A percentile compares a stretch with the other conserved stretches of the same genome.
These are phyloP conservation scores for Agrilus mali DNA, from an alignment of 2,888 invertebrate species.

Conservation along the genomic window DNA sequence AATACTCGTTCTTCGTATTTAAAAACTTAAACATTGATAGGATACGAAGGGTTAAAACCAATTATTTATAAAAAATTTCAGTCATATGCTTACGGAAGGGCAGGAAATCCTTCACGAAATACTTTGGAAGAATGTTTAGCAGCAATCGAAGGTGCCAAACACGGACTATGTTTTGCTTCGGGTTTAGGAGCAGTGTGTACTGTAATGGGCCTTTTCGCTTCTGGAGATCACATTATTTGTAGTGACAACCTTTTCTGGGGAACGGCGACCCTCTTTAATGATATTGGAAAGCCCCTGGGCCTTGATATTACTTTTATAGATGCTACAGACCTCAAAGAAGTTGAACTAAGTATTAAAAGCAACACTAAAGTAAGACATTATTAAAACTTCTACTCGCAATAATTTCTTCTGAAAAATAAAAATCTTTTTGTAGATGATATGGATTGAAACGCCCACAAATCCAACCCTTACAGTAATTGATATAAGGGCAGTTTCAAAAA, in stretches of 20 bases:
- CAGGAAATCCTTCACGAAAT: conserved; percentile 88
- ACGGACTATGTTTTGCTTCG: conserved; percentile 74
- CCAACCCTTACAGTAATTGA: conserved; percentile 85
- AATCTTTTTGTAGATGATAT: conserved; percentile 53
- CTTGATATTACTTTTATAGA: conserved; percentile 69
- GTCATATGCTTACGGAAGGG: conserved; percentile 86
- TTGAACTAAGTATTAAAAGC: conserved; percentile 57
- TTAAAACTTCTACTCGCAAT: too few species aligned
- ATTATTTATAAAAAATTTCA: conserved; percentile 37
- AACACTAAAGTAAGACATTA: conserved; percentile 65
- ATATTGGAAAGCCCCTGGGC: conserved; percentile 46
- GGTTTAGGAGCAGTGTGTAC: conserved; percentile 81
- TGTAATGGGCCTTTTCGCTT: conserved; percentile 57
- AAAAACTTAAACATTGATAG: too few species aligned
- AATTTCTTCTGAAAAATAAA: not conserved
- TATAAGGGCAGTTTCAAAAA: conserved; percentile 56
- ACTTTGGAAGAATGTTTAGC: conserved; percentile 84
- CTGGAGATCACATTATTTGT: conserved; percentile 83
- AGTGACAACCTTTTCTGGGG: conserved; percentile 95
- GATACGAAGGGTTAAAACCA: too few species aligned
- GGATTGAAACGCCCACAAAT: conserved; percentile 96
- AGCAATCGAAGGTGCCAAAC: conserved; percentile 76
- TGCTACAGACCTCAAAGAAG: conserved; percentile 49
- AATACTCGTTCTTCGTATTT: too few species aligned
- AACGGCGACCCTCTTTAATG: conserved; percentile 59